Conservation (phyloP, 2,888 invertebrate genomes). For the Mesorhabditis spiculigera region DNA sequence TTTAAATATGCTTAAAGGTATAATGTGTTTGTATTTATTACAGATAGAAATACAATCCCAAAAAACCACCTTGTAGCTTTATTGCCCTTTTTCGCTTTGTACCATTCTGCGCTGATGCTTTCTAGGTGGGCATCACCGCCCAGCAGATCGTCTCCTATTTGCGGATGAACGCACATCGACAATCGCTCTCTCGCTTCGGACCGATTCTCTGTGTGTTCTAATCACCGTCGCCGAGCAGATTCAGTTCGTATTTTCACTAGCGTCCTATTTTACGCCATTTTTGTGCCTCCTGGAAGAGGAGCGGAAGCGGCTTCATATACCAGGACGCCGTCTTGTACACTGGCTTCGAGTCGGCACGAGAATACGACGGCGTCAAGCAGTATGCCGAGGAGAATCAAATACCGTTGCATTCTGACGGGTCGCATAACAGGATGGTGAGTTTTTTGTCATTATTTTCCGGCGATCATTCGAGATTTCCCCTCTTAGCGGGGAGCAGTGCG, state of each 20-base stretch:
- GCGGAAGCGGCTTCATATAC: slow-evolving; percentile 83
- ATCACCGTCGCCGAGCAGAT: slow-evolving; percentile 51
- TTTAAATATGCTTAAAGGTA: neutral
- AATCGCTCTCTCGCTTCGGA: slow-evolving; percentile 58
- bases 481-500: no score
- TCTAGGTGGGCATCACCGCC: slow-evolving; percentile 62
- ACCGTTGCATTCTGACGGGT: neutral
- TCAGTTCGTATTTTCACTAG: neutral
- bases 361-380: slow-evolving; percentile 18
- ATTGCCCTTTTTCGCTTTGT: no score
- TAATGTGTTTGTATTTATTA: neutral
- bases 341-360: slow-evolving; percentile 66
- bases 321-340: slow-evolving; percentile 94
- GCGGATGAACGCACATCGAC: slow-evolving; percentile 83
- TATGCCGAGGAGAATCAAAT: slow-evolving; percentile 1
- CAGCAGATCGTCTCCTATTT: slow-evolving; percentile 91
- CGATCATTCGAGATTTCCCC: no score
- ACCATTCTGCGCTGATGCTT: neutral
- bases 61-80: no score
- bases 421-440: neutral
- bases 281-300: slow-evolving; percentile 90
- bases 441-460: neutral
- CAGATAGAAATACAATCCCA: no score
- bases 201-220: slow-evolving; percentile 44
- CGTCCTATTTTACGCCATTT: neutral